phyloP scores from a whole-genome alignment of 2,797 vertebrate species.

The Rhyacichthys aspro region DNA sequence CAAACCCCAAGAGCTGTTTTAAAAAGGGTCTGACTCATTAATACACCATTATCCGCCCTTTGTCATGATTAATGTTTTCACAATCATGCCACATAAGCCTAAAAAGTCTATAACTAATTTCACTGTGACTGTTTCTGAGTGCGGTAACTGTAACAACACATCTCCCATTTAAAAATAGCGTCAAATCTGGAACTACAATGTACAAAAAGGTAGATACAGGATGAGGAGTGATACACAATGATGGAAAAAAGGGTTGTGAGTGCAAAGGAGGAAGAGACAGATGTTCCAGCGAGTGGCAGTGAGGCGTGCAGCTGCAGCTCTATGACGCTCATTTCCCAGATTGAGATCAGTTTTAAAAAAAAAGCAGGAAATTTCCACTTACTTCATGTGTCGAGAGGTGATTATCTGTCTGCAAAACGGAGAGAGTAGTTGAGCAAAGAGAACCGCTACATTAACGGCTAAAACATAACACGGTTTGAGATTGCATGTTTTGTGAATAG shows the following conservation, averaged over 20 bases:
- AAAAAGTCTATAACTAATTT: too few relatives aligned
- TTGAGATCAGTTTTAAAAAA: conserved; percentile 40
- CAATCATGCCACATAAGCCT: too few relatives aligned
- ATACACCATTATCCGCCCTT: too few relatives aligned
- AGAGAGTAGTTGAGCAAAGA: conserved; percentile 1
- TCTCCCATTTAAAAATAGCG: too few relatives aligned
- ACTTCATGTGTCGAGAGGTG: conserved; percentile 35
- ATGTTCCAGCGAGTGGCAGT: conserved; percentile 48
- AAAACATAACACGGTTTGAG: too few relatives aligned
- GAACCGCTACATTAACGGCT: neutral
- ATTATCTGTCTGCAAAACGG: conserved; percentile 38
- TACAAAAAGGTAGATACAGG: neutral
- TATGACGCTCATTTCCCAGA: conserved; percentile 64
- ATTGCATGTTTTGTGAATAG: too few relatives aligned
- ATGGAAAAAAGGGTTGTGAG: conserved; percentile 9
- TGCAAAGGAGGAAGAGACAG: conserved; percentile 32
- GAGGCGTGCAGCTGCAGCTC: conserved; percentile 48
- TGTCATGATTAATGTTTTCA: too few relatives aligned
- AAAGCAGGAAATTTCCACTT: conserved; percentile 64
- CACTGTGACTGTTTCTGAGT: too few relatives aligned
- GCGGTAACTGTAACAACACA: too few relatives aligned
- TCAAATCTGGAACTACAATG: too few relatives aligned
- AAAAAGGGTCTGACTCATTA: too few relatives aligned
- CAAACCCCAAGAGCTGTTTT: too few relatives aligned
- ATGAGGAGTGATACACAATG: neutral